phyloP scores from a whole-genome alignment of 2,113 vertebrate species.

The Nerophis ophidion region DNA sequence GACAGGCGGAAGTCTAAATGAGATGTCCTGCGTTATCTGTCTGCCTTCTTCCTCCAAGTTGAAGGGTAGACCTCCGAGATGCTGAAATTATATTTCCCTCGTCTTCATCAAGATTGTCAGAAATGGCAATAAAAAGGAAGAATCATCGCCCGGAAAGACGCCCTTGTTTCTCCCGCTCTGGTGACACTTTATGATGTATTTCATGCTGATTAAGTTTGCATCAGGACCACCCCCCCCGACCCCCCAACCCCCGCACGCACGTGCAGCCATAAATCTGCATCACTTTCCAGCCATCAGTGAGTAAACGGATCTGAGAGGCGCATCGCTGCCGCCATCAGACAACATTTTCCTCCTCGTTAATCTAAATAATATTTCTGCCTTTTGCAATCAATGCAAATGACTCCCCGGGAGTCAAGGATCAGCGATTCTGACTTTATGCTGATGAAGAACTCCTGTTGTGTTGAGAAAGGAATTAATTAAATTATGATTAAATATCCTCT shows the following conservation, averaged over 20 bases:
- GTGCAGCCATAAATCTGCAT: slow-evolving; percentile 14
- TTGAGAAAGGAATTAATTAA: background rate
- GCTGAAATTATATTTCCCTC: slow-evolving; percentile 27
- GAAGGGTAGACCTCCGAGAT: slow-evolving; percentile 37
- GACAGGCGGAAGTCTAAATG: no score
- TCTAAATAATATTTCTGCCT: slow-evolving; percentile 24
- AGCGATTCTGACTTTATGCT: slow-evolving; percentile 8
- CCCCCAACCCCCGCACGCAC: background rate
- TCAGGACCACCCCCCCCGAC: background rate
- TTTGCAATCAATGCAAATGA: slow-evolving; percentile 8
- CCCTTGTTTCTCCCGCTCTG: slow-evolving; percentile 36
- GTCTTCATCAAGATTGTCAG: slow-evolving; percentile 31
- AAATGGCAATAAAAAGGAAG: slow-evolving; percentile 34
- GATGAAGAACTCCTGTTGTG: background rate
- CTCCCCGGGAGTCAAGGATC: slow-evolving; percentile 6
- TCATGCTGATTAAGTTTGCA: slow-evolving; percentile 16
- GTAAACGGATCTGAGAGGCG: background rate
- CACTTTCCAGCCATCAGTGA: slow-evolving; percentile 22
- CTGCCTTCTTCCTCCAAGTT: slow-evolving; percentile 5
- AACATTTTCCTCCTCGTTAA: slow-evolving; percentile 22
- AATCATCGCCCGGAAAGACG: slow-evolving; percentile 36
- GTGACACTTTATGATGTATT: slow-evolving; percentile 24
- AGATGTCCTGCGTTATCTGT: background rate
- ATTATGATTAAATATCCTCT: background rate
- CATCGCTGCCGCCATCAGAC: slow-evolving; percentile 1